Evolutionary conservation across 2,888 invertebrate genomes (phyloP), one percentile per base, ranked within the genome.

Genomic region (Himalopsyche anomala): DNA sequence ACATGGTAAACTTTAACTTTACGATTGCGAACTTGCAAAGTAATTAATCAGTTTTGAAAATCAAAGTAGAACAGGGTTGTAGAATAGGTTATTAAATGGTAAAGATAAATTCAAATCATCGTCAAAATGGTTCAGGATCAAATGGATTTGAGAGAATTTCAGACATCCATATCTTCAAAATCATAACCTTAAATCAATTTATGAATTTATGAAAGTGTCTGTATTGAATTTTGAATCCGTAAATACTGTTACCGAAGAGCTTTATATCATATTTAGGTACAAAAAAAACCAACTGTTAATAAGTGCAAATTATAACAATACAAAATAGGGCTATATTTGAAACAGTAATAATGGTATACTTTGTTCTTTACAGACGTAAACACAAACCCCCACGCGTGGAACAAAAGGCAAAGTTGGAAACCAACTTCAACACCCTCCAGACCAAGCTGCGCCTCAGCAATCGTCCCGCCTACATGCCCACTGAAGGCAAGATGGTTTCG

Each of bases 301-400:
- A 45, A 45, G 9, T 45, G 45, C 9, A 9, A n/a, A 9, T 9
- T 45, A 45, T 40, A 6, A 40, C 9, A 9, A 11, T 45, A 9
- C 9, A 45, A 0, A 9, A 45, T 45, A 45, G 45, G 45, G 9
- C 6, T 45, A 51, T 51, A 15, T 51, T 51, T 12, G 0, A 15
- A 51, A 15, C 5, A 51, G 3, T n/a, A 19, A 62, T 19, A 19
- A 62, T 15, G 62, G 28, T 19, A 4, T 19, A 45, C 28, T n/a
- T 62, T 62, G 17, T 62, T 9, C 8, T 19, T 62, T 74, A 5
- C 89, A 92, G 95, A 92, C 97, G 99, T 92, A 98, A 98, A 92
- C 99, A 99, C 93, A 99, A 99, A 94, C 99, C 99, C 87, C 99
- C 99, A 90, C 98, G 99, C 92, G 99, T 99, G 89, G 99, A 99